Percentiles rank a stretch among this genome's conserved stretches.
Conservation (phyloP, 2,113 vertebrate genomes). For the Stegostoma tigrinum region DNA sequence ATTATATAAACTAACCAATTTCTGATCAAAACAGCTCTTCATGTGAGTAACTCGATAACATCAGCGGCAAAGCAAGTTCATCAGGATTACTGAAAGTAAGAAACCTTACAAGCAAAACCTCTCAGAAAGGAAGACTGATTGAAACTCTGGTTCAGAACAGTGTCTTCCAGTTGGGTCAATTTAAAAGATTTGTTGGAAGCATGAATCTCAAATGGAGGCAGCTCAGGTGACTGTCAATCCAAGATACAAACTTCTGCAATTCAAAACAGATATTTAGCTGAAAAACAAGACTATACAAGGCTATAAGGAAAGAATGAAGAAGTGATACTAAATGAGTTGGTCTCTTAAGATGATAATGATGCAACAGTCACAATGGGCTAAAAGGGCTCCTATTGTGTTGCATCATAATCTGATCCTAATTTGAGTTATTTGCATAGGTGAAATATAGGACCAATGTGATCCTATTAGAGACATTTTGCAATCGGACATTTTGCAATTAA, state of each 20-base stretch:
- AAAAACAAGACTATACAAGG: background rate
- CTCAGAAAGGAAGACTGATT: background rate
- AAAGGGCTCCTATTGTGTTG: background rate
- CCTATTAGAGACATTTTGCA: background rate
- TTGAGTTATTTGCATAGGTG: background rate
- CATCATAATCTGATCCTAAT: background rate
- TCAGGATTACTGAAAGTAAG: background rate
- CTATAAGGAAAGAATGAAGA: background rate
- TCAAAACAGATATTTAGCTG: background rate
- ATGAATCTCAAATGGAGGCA: background rate
- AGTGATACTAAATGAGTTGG: background rate
- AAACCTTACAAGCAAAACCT: background rate
- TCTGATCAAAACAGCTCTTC: background rate
- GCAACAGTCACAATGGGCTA: background rate
- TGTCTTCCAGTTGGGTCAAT: background rate
- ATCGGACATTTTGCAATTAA: background rate
- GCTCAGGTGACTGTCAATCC: background rate
- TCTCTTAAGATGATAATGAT: background rate
- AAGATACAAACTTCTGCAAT: background rate
- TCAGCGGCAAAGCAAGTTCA: background rate
- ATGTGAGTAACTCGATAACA: background rate
- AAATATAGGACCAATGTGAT: background rate
- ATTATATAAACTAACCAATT: background rate
- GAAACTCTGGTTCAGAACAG: background rate
- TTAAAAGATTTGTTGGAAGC: background rate